Base-by-base conservation (phyloP, 2,113 vertebrate species). In the Channa argus region DNA sequence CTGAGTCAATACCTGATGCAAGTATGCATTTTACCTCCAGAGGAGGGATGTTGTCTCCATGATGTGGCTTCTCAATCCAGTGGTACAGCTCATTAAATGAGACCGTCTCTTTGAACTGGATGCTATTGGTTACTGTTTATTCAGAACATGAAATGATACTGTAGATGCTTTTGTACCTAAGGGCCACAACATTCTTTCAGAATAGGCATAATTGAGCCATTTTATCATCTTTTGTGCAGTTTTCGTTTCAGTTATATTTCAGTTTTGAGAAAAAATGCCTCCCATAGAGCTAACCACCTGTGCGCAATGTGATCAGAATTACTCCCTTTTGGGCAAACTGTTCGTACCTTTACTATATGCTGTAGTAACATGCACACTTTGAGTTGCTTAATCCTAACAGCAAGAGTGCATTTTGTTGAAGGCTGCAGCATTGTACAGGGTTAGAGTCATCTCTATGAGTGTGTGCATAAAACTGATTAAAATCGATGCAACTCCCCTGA, bases 1-100 rank as follows among this genome's bases (percentile, higher is more conserved):
- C 41, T 54, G 72, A 86, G 80, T 66, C 5, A 1, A 44, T 68
- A 79, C 72, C 76, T 82, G 73, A 85, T 79, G 69, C 61, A 77
- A 65, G 66, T 37, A 53, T 72, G 74, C 47, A 24, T 79, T 77
- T 71, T 54, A 83, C 79, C 79, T 81, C 14, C 78, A 59, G 51
- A 52, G 49, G 52, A 63, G 45, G 55, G 66, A 44, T 47, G 64
- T 4, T 71, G 72, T 34, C 43, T 76, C 34, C 56, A 15, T 84
- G 76, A 84, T 75, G 75, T 60, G 77, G 70, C 69, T 73, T 55
- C 52, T 63, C 67, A 74, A 76, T 79, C 39, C 45, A 54, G 58
- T 14, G 41, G 39, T 41, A 33, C 49, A 46, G 58, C 53, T 84
- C 77, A 75, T 87, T 84, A 73, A 74, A 67, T 13, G 8, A 72